Evolutionary conservation across 2,113 vertebrate genomes (phyloP).

Genomic region (Ailuropoda melanoleuca): DNA sequence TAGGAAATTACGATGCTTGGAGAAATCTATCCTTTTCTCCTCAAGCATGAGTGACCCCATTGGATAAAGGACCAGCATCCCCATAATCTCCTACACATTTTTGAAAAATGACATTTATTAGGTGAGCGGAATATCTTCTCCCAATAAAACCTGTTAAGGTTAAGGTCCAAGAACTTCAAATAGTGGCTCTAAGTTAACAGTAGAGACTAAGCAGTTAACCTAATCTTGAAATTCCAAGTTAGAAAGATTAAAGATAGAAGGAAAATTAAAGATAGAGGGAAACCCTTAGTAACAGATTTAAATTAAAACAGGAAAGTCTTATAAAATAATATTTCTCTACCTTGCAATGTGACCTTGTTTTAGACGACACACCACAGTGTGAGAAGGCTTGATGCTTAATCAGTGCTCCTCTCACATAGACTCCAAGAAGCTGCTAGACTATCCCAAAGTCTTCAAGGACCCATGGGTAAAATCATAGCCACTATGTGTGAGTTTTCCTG

Average conservation of each 20-base stretch:
- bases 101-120: not conserved
- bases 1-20: not conserved
- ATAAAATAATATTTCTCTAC: not conserved
- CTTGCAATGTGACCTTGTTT: not conserved
- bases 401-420: not conserved
- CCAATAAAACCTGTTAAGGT: not conserved
- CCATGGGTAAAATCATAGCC: not conserved
- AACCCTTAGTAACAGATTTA: not conserved
- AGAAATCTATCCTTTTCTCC: not conserved
- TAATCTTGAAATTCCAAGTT: not conserved
- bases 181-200: not conserved
- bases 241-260: not conserved
- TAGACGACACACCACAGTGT: not conserved
- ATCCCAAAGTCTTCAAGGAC: not conserved
- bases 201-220: not conserved
- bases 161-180: not conserved
- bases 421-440: not conserved
- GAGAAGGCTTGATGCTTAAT: not conserved
- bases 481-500: not conserved
- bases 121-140: not conserved
- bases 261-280: not conserved
- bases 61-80: not conserved
- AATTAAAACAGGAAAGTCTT: not conserved
- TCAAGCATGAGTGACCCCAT: not conserved
- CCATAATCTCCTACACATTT: not conserved